These are phyloP conservation scores for Pangasianodon hypophthalmus DNA, from an alignment of 2,113 vertebrate genomes.

Conservation along the genomic window DNA sequence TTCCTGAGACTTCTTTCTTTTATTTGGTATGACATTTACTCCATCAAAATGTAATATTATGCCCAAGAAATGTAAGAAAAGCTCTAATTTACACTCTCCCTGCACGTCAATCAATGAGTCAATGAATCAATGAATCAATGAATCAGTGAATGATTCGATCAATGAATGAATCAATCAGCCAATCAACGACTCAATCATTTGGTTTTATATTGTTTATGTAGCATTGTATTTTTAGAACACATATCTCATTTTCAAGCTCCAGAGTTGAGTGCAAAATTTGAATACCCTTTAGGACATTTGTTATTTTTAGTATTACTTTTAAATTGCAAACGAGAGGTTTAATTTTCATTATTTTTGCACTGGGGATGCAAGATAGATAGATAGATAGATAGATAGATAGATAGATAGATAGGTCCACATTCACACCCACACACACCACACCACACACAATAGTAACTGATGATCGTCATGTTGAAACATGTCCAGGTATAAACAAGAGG, in stretches of 20 bases:
- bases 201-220: background rate
- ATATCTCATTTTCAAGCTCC: background rate
- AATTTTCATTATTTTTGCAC: background rate
- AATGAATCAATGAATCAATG: background rate
- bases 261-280: background rate
- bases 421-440: background rate
- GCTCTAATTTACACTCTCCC: background rate
- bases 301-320: background rate
- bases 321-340: background rate
- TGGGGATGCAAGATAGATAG: background rate
- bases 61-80: background rate
- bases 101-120: background rate
- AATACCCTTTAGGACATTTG: background rate
- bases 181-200: background rate
- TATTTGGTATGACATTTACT: background rate
- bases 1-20: background rate
- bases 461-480: conserved; percentile 28
- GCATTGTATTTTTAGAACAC: background rate
- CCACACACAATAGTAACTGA: conserved; percentile 19
- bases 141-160: background rate
- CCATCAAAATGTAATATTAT: background rate
- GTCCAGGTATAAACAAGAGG: conserved; percentile 26
- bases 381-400: background rate
- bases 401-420: background rate
- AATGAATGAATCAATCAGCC: too few relatives aligned